Evolutionary conservation across 2,888 invertebrate genomes (phyloP), one percentile per base, ranked within the genome.

Genomic region (Ophioninae sp.): DNA sequence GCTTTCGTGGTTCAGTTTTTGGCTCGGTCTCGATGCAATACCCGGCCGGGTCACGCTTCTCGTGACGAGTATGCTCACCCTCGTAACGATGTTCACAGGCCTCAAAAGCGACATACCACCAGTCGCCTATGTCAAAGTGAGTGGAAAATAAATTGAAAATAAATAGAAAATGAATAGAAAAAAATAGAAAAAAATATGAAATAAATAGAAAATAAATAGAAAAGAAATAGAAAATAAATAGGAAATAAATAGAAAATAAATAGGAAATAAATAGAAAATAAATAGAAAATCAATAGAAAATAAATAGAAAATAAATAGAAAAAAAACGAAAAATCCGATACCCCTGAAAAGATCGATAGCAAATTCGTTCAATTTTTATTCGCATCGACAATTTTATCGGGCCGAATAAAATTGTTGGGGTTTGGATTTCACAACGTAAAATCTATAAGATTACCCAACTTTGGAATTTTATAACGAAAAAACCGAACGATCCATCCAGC

Each of bases 1-100:
- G 94, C 91, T 97, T 8, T 97, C 97, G 3, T 97, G 97, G 97
- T 97, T 97, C 91, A 97, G 97, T 89, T 97, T 97, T 92, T 97
- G 97, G 97, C 92, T 97, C 41, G 97, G 97, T 69, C 92, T 97
- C 87, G 97, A 97, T 89, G 97, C 97, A 0, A 96, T 97, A 73
- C 97, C 97, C 2, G 97, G 97, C 0, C 94, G 97, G 67, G 96
- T 97, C 9, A 96, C 97, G 0, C 93, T 97, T 41, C 93, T 97
- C 76, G 97, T 97, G 22, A 97, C 97, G 10, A 97, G 97, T 91
- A 96, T 97, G 95, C 94, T 97, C 88, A 97, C 97, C 0, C 93
- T 97, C 63, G 97, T 97, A 67, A 97, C 97, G 23, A 97, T 97
- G 96, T 97, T 97, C 89, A 97, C 97, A 6, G 97, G 97, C 0